These are phyloP conservation scores for Pempheris klunzingeri DNA, from an alignment of 2,797 vertebrate genomes.

Conservation along the genomic window DNA sequence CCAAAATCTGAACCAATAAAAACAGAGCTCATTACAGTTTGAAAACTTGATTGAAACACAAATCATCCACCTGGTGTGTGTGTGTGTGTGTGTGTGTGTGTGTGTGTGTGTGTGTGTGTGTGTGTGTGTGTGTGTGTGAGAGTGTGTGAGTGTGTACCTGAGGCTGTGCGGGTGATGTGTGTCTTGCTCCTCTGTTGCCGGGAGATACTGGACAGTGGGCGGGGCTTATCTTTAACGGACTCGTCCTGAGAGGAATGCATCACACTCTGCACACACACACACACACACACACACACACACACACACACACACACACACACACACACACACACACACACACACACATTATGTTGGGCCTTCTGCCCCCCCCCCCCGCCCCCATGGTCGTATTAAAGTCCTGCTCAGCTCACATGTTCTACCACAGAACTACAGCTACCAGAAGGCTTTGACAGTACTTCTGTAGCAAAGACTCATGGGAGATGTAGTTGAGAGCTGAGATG, in stretches of 20 bases:
- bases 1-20: constrained; percentile 85
- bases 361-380: too few relatives aligned
- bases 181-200: constrained; percentile 91
- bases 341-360: neutral
- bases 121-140: constrained; percentile 13
- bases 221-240: constrained; percentile 82
- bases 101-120: neutral
- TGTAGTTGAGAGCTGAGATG: neutral
- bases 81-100: neutral
- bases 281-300: too few relatives aligned
- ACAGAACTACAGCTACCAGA: constrained; percentile 1
- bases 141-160: constrained; percentile 83
- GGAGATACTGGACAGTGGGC: constrained; percentile 88
- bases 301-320: neutral
- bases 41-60: too few relatives aligned
- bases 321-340: neutral
- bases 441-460: neutral
- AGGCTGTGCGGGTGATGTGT: constrained; percentile 92
- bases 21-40: constrained; percentile 13
- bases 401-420: neutral
- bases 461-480: neutral
- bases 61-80: too few relatives aligned
- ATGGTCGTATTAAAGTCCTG: neutral
- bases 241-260: constrained; percentile 91
- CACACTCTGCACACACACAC: constrained; percentile 83